A percentile compares a stretch with the other conserved stretches of the same genome.
phyloP scores from a whole-genome alignment of 1,140 invertebrate genomes.

The Aphelenchoides besseyi region DNA sequence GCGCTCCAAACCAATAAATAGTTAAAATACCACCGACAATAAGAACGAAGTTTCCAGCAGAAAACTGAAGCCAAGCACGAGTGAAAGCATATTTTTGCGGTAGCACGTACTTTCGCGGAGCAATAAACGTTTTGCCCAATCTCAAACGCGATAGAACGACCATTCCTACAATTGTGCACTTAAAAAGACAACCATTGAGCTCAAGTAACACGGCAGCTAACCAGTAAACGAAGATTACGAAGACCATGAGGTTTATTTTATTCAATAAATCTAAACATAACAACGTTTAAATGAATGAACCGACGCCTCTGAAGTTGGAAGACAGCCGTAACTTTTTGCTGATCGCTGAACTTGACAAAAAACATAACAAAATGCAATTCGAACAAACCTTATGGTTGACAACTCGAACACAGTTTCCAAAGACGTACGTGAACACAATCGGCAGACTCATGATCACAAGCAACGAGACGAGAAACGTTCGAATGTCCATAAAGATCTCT shows the following conservation, averaged over 20 bases:
- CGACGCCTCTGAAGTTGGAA: no score
- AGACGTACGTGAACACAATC: conserved; percentile 3
- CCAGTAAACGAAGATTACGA: no score
- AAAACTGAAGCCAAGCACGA: background rate
- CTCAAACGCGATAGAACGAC: background rate
- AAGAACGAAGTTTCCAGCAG: background rate
- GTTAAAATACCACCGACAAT: background rate
- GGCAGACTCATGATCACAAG: background rate
- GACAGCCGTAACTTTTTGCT: no score
- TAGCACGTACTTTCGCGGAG: background rate
- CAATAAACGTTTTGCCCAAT: background rate
- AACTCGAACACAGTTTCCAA: conserved; percentile 1
- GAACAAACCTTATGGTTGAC: background rate
- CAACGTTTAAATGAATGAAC: no score
- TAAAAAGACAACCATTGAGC: no score
- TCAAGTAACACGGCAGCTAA: no score
- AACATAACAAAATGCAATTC: no score
- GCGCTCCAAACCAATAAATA: background rate
- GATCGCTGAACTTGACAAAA: no score
- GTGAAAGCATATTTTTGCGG: background rate
- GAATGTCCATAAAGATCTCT: background rate
- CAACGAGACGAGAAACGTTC: background rate
- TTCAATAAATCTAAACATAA: no score
- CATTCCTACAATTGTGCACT: background rate
- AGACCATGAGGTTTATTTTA: background rate